Conservation (phyloP, 2,797 vertebrate genomes). For the Oryzias sinensis region DNA sequence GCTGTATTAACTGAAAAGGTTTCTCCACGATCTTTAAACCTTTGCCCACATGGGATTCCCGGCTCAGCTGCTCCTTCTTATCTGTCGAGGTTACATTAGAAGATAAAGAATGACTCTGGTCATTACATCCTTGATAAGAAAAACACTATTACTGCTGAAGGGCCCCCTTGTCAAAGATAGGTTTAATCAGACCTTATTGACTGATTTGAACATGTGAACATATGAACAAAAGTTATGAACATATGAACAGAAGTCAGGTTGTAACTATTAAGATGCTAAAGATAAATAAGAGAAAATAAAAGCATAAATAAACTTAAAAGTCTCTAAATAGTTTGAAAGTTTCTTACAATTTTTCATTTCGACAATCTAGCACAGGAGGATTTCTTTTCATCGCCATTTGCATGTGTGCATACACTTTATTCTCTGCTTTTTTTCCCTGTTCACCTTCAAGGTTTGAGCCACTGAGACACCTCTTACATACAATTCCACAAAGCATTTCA, state of each 20-base stretch:
- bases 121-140: constrained; percentile 32
- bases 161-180: constrained; percentile 6
- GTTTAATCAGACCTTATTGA: constrained; percentile 1
- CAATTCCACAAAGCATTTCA: not conserved
- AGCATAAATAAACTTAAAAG: constrained; percentile 4
- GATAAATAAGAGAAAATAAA: constrained; percentile 11
- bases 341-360: not conserved
- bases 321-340: not conserved
- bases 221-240: constrained; percentile 25
- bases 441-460: constrained; percentile 19
- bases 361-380: constrained; percentile 8
- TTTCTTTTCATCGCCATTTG: not conserved
- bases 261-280: not conserved
- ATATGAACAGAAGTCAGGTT: constrained; percentile 28
- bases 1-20: not conserved
- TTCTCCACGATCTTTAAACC: constrained; percentile 18
- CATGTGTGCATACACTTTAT: not conserved
- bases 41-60: not conserved
- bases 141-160: not conserved
- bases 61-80: constrained; percentile 20
- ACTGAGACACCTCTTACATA: not conserved
- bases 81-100: constrained; percentile 31
- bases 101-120: constrained; percentile 10
- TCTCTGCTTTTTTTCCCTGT: constrained; percentile 6
- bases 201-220: not conserved